These are phyloP conservation scores for Uromys caudimaculatus DNA, from an alignment of 2,797 vertebrate species.

Conservation along the genomic window DNA sequence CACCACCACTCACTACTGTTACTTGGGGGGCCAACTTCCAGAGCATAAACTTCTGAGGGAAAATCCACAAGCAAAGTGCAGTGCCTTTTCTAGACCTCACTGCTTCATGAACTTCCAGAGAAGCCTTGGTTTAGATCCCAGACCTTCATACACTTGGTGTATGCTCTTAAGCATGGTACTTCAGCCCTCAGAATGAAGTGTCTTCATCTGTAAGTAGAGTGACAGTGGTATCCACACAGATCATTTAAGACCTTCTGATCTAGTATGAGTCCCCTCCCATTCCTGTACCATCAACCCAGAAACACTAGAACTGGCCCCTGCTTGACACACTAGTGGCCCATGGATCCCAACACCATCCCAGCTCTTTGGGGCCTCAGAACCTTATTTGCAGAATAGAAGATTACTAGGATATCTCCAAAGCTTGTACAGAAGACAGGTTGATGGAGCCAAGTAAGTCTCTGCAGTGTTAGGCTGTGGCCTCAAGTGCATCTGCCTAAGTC, in stretches of 20 bases:
- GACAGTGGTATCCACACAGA: not conserved
- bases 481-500: not conserved
- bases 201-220: not conserved
- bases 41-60: not conserved
- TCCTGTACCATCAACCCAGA: not conserved
- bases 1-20: not conserved
- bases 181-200: not conserved
- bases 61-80: not conserved
- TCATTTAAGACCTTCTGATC: not conserved
- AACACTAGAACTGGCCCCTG: not conserved
- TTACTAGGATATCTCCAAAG: not conserved
- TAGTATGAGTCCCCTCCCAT: not conserved
- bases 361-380: not conserved
- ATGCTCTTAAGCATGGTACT: not conserved
- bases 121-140: constrained; percentile 6
- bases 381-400: not conserved
- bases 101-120: not conserved
- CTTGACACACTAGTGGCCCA: not conserved
- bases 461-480: not conserved
- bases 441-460: not conserved
- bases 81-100: not conserved
- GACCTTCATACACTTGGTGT: not conserved
- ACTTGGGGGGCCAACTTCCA: not conserved
- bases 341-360: not conserved
- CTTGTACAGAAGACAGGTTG: not conserved